Evolutionary conservation across 2,888 invertebrate species (phyloP), one percentile per base, ranked within the genome.

Genomic region (Agrotis puta): DNA sequence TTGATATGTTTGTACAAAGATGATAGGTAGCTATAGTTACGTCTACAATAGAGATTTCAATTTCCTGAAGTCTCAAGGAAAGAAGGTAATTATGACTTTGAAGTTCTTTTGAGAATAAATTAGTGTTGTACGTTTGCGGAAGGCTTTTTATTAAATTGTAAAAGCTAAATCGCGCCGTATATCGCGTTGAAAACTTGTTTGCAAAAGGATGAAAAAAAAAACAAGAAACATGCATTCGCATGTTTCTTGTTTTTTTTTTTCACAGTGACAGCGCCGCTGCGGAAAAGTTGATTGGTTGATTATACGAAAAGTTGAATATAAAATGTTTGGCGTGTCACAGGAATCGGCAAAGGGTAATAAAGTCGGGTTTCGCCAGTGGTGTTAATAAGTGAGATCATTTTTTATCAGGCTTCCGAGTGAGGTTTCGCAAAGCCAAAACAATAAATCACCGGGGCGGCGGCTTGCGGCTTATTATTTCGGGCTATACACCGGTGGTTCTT

Each of bases 331-430:
- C 76, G 75, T 87, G 85, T 88, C 87, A 85, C 87, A 85, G 87
- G 82, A 89, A 90, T 92, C 85, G 90, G 89, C 87, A 90, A 88
- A 88, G 88, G 89, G 88, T 92, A 93, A 94, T 94, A 92, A 92
- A 93, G 91, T 91, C 88, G 90, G 88, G 89, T 88, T 90, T 89
- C 89, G 88, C 87, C 90, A 86, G 89, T 87, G 90, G 90, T 93
- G 93, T 94, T 94, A 95, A 95, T 95, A 94, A 95, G 94, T 91
- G 91, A 90, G 93, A 94, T 94, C 93, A 94, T 95, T 95, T 95
- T 95, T 95, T 95, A 94, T 92, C 92, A 90, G 88, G 89, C 90
- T 92, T 93, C 93, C 92, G 92, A 93, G 93, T 93, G 93, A 93
- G 94, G 93, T 93, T 93, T 92, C 92, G 90, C 91, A 93, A 93